Percentiles rank a stretch among this genome's conserved stretches.
Evolutionary conservation across 2,888 invertebrate genomes (phyloP).

Genomic region (Elegia similella): DNA sequence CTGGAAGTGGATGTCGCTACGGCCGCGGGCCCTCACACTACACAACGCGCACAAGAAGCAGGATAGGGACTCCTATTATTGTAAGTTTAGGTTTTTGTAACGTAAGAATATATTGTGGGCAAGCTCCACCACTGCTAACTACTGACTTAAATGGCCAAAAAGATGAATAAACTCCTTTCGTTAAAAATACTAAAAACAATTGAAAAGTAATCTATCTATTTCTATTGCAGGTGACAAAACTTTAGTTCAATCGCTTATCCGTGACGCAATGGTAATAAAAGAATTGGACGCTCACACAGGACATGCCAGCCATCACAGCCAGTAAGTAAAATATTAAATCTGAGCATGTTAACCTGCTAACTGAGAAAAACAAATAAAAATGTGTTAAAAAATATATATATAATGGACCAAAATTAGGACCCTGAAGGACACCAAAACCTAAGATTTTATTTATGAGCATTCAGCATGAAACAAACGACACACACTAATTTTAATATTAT

Average conservation of each 20-base stretch:
- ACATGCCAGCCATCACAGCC: constrained; percentile 86
- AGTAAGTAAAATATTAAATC: constrained; percentile 83
- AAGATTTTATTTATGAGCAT: constrained; percentile 24
- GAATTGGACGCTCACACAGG: constrained; percentile 87
- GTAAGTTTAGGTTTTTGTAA: constrained; percentile 69
- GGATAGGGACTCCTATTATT: constrained; percentile 89
- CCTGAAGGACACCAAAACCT: constrained; percentile 14
- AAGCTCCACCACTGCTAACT: too few species aligned
- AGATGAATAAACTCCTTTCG: too few species aligned
- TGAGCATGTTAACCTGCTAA: constrained; percentile 46
- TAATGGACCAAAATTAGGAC: constrained; percentile 16
- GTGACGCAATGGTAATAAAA: constrained; percentile 95
- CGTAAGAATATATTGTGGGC: neutral
- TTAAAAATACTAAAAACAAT: neutral
- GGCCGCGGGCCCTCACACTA: constrained; percentile 84
- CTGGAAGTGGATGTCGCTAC: constrained; percentile 95
- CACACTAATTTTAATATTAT: constrained; percentile 29
- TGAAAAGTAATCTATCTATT: neutral
- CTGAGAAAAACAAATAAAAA: constrained; percentile 14
- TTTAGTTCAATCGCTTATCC: constrained; percentile 92
- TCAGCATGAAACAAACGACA: constrained; percentile 32
- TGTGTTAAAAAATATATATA: neutral
- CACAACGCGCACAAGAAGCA: constrained; percentile 84
- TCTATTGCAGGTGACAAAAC: constrained; percentile 91
- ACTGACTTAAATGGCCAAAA: too few species aligned